Conservation (phyloP, 2,113 vertebrate species). For the Pollachius pollachius region DNA sequence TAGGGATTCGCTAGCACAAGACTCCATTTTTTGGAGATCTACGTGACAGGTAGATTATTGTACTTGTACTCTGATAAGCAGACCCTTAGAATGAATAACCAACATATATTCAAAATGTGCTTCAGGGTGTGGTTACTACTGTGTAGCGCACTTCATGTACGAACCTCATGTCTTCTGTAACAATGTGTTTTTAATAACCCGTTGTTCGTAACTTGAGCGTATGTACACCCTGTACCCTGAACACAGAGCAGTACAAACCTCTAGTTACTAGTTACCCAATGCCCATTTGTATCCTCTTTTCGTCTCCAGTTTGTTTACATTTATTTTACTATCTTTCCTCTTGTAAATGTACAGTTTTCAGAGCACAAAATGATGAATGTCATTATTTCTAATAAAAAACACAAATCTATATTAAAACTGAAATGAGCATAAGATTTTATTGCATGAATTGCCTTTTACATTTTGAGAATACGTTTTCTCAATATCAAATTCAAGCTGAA, state of each 20-base stretch:
- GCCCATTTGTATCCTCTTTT: conserved; percentile 63
- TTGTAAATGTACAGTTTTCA: conserved; percentile 86
- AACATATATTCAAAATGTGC: conserved; percentile 80
- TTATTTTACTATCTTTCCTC: conserved; percentile 60
- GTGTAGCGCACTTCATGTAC: conserved; percentile 51
- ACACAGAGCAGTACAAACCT: conserved; percentile 33
- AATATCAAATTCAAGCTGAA: too few relatives aligned
- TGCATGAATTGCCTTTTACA: background rate
- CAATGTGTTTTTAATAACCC: conserved; percentile 76
- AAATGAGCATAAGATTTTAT: background rate
- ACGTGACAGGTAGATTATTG: conserved; percentile 78
- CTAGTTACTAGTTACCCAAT: conserved; percentile 49
- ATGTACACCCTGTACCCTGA: conserved; percentile 44
- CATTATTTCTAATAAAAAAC: conserved; percentile 89
- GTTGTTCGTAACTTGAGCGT: conserved; percentile 64
- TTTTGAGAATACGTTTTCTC: too few relatives aligned
- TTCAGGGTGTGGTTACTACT: conserved; percentile 73
- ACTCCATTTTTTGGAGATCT: conserved; percentile 75
- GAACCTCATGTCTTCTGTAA: conserved; percentile 79
- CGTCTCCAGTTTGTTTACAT: conserved; percentile 46
- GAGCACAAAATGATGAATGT: conserved; percentile 90
- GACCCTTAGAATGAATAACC: conserved; percentile 79
- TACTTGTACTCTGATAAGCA: conserved; percentile 69
- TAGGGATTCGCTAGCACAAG: conserved; percentile 76
- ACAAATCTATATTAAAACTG: conserved; percentile 30